These are phyloP conservation scores for Eustalomyia histrio DNA, from an alignment of 2,888 invertebrate species.

Conservation along the genomic window DNA sequence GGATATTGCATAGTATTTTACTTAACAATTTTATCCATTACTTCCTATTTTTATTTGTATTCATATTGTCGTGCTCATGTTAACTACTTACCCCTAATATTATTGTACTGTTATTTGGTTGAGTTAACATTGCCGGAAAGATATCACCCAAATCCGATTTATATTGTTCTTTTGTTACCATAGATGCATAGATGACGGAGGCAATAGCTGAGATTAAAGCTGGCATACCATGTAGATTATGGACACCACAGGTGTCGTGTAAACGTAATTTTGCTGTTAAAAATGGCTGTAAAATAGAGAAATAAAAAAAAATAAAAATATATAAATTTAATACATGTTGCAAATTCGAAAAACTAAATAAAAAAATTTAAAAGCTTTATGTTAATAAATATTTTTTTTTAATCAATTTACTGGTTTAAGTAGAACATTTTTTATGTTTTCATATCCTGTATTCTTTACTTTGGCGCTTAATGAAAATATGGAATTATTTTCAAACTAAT, in stretches of 20 bases:
- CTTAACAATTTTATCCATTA: constrained; percentile 9
- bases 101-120: constrained; percentile 67
- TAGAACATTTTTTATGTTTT: no score
- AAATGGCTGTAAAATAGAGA: constrained; percentile 73
- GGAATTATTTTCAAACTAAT: no score
- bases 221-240: constrained; percentile 98
- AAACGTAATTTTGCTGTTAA: constrained; percentile 75
- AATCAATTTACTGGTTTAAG: no score
- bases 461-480: no score
- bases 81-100: constrained; percentile 76
- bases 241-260: constrained; percentile 88
- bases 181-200: constrained; percentile 86
- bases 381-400: no score
- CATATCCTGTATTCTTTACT: no score
- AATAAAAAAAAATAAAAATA: constrained; percentile 3
- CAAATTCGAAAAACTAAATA: constrained; percentile 4
- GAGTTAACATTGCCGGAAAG: constrained; percentile 82
- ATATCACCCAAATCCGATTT: constrained; percentile 81
- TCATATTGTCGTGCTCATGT: not conserved
- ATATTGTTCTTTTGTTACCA: constrained; percentile 85
- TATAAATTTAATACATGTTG: constrained; percentile 26
- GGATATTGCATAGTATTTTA: constrained; percentile 2
- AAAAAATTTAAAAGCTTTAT: no score
- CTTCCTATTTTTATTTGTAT: constrained; percentile 27
- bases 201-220: constrained; percentile 91